Evolutionary conservation across 1,140 invertebrate species (phyloP).

Genomic region (Drosophila saltans): DNA sequence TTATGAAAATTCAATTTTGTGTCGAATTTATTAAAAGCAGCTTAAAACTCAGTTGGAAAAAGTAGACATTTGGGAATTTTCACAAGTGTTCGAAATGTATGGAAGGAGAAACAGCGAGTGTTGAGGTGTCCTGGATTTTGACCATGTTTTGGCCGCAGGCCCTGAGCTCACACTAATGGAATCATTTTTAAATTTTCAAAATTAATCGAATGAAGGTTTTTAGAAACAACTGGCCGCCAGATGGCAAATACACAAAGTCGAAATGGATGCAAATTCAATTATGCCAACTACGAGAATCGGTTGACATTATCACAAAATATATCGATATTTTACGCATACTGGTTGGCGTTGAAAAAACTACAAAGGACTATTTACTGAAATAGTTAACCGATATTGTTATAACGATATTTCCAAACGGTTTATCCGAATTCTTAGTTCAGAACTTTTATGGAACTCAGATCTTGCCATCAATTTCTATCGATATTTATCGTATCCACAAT

Average conservation of each 20-base stretch:
- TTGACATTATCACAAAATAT: not conserved
- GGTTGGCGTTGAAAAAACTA: too few species aligned
- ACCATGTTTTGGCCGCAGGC: constrained; percentile 65
- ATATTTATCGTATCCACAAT: too few species aligned
- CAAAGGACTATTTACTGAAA: too few species aligned
- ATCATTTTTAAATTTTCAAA: constrained; percentile 55
- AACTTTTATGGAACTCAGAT: too few species aligned
- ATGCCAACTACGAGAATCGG: not conserved
- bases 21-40: constrained; percentile 82
- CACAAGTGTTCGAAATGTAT: constrained; percentile 52
- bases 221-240: constrained; percentile 10
- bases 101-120: constrained; percentile 1
- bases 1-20: constrained; percentile 83
- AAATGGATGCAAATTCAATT: constrained; percentile 7
- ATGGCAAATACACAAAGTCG: constrained; percentile 13
- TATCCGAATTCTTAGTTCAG: too few species aligned
- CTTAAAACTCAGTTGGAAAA: constrained; percentile 77
- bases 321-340: too few species aligned
- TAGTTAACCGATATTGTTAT: too few species aligned
- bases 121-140: constrained; percentile 36
- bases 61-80: constrained; percentile 80
- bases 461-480: too few species aligned
- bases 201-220: constrained; percentile 57
- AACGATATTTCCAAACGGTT: too few species aligned
- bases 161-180: constrained; percentile 50